These are phyloP conservation scores for Nothura maculosa DNA, from an alignment of 2,797 vertebrate species.

Conservation along the genomic window DNA sequence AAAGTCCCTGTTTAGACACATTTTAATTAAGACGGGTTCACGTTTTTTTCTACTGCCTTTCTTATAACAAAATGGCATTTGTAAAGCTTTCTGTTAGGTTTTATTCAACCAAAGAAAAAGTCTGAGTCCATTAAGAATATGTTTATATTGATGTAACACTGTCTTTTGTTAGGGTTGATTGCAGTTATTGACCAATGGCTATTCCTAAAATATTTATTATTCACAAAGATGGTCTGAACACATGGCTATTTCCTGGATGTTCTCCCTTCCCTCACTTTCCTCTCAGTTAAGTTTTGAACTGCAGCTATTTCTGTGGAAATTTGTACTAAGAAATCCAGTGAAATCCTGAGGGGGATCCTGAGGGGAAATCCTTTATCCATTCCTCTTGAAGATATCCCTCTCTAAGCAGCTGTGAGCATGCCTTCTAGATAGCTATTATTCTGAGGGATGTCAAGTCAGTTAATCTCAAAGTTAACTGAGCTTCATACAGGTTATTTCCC, in stretches of 20 bases:
- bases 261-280: neutral
- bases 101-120: neutral
- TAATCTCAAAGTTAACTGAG: neutral
- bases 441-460: neutral
- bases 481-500: neutral
- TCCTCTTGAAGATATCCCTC: neutral
- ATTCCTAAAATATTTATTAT: constrained; percentile 39
- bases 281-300: constrained; percentile 20
- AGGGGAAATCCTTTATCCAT: neutral
- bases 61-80: constrained; percentile 32
- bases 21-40: constrained; percentile 21
- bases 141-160: constrained; percentile 33
- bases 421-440: neutral
- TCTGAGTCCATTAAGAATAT: neutral
- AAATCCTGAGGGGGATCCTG: neutral
- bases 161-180: constrained; percentile 26
- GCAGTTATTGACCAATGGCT: constrained; percentile 7
- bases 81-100: constrained; percentile 24
- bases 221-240: constrained; percentile 45
- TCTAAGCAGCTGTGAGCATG: neutral
- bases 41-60: neutral
- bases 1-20: neutral
- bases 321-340: neutral
- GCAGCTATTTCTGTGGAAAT: neutral
- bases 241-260: constrained; percentile 9